Evolutionary conservation across 2,888 invertebrate genomes (phyloP), one percentile per base, ranked within the genome.

Genomic region (Steromphala cineraria): DNA sequence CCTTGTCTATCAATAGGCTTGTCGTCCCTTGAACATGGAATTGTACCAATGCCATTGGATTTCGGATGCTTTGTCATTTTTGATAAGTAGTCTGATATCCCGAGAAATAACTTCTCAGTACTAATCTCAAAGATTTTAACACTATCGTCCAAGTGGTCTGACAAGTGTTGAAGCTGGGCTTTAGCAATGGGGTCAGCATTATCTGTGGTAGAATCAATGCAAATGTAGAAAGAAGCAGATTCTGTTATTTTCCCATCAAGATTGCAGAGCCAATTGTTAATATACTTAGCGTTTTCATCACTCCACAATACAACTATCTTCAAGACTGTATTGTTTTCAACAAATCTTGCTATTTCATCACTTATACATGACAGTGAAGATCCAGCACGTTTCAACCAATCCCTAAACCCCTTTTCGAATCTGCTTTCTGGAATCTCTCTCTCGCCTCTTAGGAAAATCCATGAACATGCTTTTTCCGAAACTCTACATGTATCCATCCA

Each of bases 341-440:
- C 78, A 67, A 86, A 86, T 15, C 78, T 83, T 21, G 80, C 80
- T 0, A 88, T 55, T 40, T 84, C 77, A 4, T 62, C 36, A 46
- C 85, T 71, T 8, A 85, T 77, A 10, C 67, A 40, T 15, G 83
- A 76, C 2, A 87, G 4, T 10, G 62, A 36, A 15, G 17, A 40
- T 10, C 77, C 75, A 0, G 80, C 81, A 55, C 80, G 56, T 36
- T 81, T 75, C 31, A 83, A 76, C 89, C 88, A 88, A 3, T 79
- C 46, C n/a, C 31, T 53, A 1, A n/a, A 62, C n/a, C 62, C 62
- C 62, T 62, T 62, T 28, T 62, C 62, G 28, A 62, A 62, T 62
- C 62, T 28, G 40, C 87, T 84, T 17, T 86, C 87, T 10, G 86
- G 86, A 21, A 81, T 74, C n/a, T 88, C 85, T 52, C 77, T 19